Conservation (phyloP, 1,140 invertebrate genomes). For the Frieseomelitta varia region DNA sequence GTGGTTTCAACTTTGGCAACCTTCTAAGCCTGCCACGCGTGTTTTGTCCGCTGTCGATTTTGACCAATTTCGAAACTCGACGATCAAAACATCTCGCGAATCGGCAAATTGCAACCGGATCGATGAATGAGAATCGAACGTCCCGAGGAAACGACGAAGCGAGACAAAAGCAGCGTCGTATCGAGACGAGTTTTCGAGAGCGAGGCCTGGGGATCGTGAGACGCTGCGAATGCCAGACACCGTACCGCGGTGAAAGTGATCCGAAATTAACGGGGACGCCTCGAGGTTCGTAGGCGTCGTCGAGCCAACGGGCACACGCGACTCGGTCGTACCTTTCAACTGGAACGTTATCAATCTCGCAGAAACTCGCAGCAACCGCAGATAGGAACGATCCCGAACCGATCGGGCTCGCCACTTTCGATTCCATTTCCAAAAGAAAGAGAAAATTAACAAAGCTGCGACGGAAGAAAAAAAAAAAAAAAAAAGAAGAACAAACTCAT, state of each 20-base stretch:
- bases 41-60: not conserved
- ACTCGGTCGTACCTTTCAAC: slow-evolving; percentile 25
- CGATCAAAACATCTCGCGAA: not conserved
- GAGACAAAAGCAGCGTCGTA: not conserved
- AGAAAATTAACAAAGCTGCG: too few relatives aligned
- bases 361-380: not conserved
- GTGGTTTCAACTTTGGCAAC: slow-evolving; percentile 74
- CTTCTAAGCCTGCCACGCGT: slow-evolving; percentile 32
- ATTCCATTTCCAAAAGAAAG: too few relatives aligned
- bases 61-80: slow-evolving; percentile 19
- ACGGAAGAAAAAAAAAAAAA: too few relatives aligned
- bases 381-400: not conserved
- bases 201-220: slow-evolving; percentile 21
- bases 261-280: slow-evolving; percentile 68
- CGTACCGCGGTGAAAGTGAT: slow-evolving; percentile 62
- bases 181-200: slow-evolving; percentile 38
- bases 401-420: not conserved
- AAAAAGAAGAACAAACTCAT: too few relatives aligned
- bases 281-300: slow-evolving; percentile 58
- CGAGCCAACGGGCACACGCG: slow-evolving; percentile 35
- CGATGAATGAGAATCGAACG: not conserved
- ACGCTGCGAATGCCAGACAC: slow-evolving; percentile 15
- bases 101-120: too few relatives aligned
- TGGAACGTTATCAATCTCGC: slow-evolving; percentile 27
- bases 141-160: not conserved